phyloP scores from a whole-genome alignment of 2,113 vertebrate genomes.

The Mus spicilegus region DNA sequence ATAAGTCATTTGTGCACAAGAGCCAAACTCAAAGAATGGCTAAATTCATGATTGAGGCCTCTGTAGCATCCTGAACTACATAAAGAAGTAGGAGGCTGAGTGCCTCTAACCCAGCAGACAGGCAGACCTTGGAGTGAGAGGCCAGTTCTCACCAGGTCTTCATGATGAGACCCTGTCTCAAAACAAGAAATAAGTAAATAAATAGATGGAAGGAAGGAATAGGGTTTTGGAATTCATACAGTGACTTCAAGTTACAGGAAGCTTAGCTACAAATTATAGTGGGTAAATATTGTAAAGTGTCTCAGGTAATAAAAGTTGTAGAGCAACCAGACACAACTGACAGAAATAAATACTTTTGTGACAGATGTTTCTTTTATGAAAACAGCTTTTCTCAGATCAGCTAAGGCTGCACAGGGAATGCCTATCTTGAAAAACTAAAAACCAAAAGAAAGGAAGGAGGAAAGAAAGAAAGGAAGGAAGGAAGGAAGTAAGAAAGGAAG shows the following conservation, averaged over 20 bases:
- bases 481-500: not conserved
- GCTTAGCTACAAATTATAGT: not conserved
- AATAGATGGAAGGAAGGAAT: not conserved
- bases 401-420: not conserved
- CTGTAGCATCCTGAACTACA: not conserved
- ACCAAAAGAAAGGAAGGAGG: not conserved
- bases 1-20: not conserved
- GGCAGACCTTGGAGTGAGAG: not conserved
- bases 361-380: not conserved
- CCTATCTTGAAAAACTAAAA: not conserved
- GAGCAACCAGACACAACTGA: not conserved
- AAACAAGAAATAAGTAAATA: not conserved
- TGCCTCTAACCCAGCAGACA: not conserved
- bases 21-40: not conserved
- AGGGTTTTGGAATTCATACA: not conserved
- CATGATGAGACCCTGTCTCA: not conserved
- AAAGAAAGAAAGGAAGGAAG: not conserved
- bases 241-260: not conserved
- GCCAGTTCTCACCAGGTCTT: not conserved
- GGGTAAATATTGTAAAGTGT: not conserved
- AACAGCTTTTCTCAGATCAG: not conserved
- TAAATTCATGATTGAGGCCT: not conserved
- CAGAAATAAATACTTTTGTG: slow-evolving; percentile 43
- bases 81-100: not conserved
- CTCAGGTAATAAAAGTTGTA: not conserved